Base-by-base conservation (phyloP, 1,140 invertebrate genomes). In the Neodiprion lecontei region DNA sequence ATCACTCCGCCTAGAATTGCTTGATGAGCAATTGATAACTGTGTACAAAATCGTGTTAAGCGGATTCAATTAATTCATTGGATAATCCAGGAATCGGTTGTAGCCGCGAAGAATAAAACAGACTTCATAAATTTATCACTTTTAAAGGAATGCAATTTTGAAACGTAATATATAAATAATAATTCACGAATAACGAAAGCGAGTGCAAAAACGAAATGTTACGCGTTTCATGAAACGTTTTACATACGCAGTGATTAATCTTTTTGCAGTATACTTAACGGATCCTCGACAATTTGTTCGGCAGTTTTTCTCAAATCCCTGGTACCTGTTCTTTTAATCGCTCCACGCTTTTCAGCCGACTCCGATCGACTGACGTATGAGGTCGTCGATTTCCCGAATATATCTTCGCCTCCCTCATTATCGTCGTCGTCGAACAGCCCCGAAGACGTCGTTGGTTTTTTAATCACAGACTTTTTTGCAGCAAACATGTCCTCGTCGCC, bases 281-380 rank as follows among this genome's bases (percentile, higher is more conserved):
- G 87, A 79, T 88, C 87, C 66, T 87, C 82, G 9, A 78, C 77
- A 21, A 88, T 88, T 21, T 84, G 84, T 70, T 88, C 84, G 7
- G 82, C 86, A n/a, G 85, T 88, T 79, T 87, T 88, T 61, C 83
- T 88, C 28, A 88, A 68, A 70, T 88, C 85, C 61, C 80, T 86
- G 0, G 82, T 86, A 7, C 86, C 72, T 2, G 83, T 48, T 75
- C 86, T 88, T 71, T 86, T 87, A 7, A 79, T 28, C 1, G 70
- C 65, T 9, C 73, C 47, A 47, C 78, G 81, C 67, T 49, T 81
- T 5, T 80, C 69, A 5, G 17, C 71, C 47, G 69, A 72, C 1
- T 50, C 70, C 11, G 74, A 73, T 48, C 49, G 67, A 21, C 23
- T 28, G 9, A 48, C 74, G 23, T 75, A 69, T 8, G 77, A 9